Conservation (phyloP, 2,797 vertebrate genomes). For the Astyanax mexicanus region DNA sequence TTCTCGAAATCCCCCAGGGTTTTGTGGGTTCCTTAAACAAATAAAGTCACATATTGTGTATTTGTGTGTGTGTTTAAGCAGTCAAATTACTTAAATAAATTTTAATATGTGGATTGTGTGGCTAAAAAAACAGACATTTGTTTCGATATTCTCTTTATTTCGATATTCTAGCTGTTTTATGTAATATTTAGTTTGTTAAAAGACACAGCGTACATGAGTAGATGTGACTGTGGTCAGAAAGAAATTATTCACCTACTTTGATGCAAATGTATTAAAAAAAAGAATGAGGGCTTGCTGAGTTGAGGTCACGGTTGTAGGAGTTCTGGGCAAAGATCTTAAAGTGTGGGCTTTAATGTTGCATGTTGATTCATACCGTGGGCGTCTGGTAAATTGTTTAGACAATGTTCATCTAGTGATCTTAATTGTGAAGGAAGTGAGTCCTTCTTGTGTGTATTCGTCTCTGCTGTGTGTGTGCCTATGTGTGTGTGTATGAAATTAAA, state of each 20-base stretch:
- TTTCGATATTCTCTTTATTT: not conserved
- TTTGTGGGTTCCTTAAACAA: not conserved
- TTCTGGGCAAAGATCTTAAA: slow-evolving; percentile 60
- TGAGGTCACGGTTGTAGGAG: slow-evolving; percentile 62
- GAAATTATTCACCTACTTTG: slow-evolving; percentile 4
- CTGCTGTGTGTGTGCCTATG: not conserved
- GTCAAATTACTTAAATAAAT: not conserved
- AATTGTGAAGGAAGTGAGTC: not conserved
- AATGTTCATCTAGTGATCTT: not conserved
- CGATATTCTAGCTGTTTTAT: not conserved
- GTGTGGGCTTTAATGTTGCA: slow-evolving; percentile 54
- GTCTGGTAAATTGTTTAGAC: slow-evolving; percentile 56
- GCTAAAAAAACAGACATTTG: not conserved
- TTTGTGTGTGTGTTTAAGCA: not conserved
- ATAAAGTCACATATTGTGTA: not conserved
- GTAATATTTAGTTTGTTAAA: no score
- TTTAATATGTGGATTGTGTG: not conserved
- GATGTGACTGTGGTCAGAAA: slow-evolving; percentile 4
- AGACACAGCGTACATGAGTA: no score
- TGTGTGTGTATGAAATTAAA: no score
- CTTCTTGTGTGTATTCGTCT: not conserved
- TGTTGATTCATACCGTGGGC: slow-evolving; percentile 50
- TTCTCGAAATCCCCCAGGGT: not conserved
- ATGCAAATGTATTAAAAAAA: slow-evolving; percentile 18
- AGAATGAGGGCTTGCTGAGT: not conserved